Base-by-base conservation (phyloP, 2,113 vertebrate species). In the Platysteira castanea region DNA sequence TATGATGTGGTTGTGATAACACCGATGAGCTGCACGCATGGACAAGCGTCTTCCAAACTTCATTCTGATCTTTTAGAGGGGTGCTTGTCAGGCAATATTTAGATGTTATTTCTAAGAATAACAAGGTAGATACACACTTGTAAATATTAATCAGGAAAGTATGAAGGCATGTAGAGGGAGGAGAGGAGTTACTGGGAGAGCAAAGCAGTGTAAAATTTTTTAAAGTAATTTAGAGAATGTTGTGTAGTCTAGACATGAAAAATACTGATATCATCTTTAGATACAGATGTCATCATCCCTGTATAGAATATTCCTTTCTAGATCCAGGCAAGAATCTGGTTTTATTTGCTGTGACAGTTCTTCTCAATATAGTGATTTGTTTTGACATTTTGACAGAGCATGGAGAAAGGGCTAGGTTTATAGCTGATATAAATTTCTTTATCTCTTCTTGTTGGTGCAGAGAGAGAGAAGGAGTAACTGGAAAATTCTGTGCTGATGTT, bases 191-290 rank as follows among this genome's bases (percentile, higher is more conserved):
- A 56, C 35, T 68, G 26, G 35, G 47, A 77, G 23, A 63, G 23
- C 63, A 37, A 70, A 83, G 85, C 35, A 41, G 75, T 94, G 18
- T 95, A 91, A 86, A n/a, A 95, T 92, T 89, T 97, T 89, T 97
- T 80, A 31, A 47, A 86, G 92, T 93, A 92, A 77, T 94, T 84
- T 91, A 61, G 53, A 90, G 81, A 82, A 95, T 82, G 83, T 87
- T 81, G 27, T 77, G 35, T 79, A 64, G 93, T 95, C 93, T 93
- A 96, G 86, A 94, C 84, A 75, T 89, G 61, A 87, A 96, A 94
- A 91, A 89, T 86, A 88, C 67, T 44, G 39, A 22, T 95, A 90
- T 7, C 23, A 42, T 88, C 84, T 80, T 87, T 77, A 82, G 89
- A 64, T 56, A 69, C 31, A 83, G 37, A 83, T 88, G 41, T 89